Conservation (phyloP, 2,888 invertebrate species). For the Congeria kusceri region DNA sequence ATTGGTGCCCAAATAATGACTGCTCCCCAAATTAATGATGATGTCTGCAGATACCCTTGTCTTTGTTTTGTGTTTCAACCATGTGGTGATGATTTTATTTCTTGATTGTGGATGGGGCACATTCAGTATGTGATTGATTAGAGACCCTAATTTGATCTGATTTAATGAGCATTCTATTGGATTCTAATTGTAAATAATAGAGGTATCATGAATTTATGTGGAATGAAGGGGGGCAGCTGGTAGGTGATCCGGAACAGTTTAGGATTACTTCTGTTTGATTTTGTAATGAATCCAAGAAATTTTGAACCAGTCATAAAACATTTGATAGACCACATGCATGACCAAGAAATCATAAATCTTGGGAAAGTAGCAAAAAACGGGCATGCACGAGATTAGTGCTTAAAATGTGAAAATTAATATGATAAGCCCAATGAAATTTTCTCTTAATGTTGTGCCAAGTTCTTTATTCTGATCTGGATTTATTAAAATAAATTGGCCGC, state of each 20-base stretch:
- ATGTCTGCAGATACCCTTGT: slow-evolving; percentile 30
- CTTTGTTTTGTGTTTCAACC: slow-evolving; percentile 36
- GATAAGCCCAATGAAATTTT: slow-evolving; percentile 1
- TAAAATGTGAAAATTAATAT: slow-evolving; percentile 4
- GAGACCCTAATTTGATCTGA: slow-evolving; percentile 35
- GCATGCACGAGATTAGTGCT: background rate
- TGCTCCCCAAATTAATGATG: slow-evolving; percentile 45
- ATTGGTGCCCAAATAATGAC: slow-evolving; percentile 33
- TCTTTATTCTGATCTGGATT: background rate
- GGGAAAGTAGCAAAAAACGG: slow-evolving; percentile 1
- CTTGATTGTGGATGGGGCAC: background rate
- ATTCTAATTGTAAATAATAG: slow-evolving; percentile 27
- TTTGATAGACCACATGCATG: slow-evolving; percentile 7
- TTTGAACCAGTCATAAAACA: background rate
- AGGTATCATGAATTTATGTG: slow-evolving; percentile 4
- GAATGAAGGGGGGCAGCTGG: background rate
- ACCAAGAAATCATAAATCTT: slow-evolving; percentile 5
- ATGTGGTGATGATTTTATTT: slow-evolving; percentile 36
- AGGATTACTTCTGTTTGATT: slow-evolving; percentile 7
- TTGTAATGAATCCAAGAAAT: background rate
- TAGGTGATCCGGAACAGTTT: slow-evolving; percentile 1
- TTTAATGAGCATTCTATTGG: slow-evolving; percentile 32
- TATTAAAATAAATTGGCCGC: slow-evolving; percentile 4
- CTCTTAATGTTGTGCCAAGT: slow-evolving; percentile 9
- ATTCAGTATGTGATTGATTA: slow-evolving; percentile 31